phyloP scores from a whole-genome alignment of 1,140 invertebrate genomes.

The Bombus sylvicola region DNA sequence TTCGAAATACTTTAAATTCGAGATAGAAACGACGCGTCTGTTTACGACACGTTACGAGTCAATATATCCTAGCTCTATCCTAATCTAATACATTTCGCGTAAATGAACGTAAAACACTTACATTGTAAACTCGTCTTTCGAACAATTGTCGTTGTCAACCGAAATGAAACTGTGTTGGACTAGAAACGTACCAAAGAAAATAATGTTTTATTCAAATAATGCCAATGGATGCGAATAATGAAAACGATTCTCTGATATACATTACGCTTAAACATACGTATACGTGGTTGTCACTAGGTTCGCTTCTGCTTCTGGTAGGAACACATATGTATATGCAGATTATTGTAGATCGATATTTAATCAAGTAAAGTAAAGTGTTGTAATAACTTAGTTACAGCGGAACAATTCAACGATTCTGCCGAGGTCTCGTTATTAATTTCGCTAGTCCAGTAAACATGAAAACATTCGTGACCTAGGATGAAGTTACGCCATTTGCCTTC shows the following conservation, averaged over 20 bases:
- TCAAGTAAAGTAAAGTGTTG: not conserved
- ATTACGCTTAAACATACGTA: not conserved
- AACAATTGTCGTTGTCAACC: not conserved
- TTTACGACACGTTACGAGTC: not conserved
- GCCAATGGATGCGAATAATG: not conserved
- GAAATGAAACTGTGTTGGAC: not conserved
- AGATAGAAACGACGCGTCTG: not conserved
- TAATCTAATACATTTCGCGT: not conserved
- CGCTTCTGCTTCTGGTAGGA: not conserved
- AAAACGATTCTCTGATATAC: no score
- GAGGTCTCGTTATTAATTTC: not conserved
- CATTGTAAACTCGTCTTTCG: not conserved
- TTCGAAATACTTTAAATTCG: not conserved
- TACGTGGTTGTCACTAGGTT: not conserved
- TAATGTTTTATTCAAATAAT: not conserved
- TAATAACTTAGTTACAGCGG: not conserved
- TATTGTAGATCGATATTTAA: not conserved
- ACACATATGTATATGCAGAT: not conserved
- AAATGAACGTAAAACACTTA: not conserved
- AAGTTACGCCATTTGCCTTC: conserved; percentile 50
- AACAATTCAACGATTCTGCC: no score
- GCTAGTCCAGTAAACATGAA: conserved; percentile 31
- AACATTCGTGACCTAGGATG: conserved; percentile 64
- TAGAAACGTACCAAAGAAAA: not conserved
- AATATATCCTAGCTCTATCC: not conserved